Evolutionary conservation across 2,113 vertebrate genomes (phyloP).

Genomic region (Damaliscus lunatus): DNA sequence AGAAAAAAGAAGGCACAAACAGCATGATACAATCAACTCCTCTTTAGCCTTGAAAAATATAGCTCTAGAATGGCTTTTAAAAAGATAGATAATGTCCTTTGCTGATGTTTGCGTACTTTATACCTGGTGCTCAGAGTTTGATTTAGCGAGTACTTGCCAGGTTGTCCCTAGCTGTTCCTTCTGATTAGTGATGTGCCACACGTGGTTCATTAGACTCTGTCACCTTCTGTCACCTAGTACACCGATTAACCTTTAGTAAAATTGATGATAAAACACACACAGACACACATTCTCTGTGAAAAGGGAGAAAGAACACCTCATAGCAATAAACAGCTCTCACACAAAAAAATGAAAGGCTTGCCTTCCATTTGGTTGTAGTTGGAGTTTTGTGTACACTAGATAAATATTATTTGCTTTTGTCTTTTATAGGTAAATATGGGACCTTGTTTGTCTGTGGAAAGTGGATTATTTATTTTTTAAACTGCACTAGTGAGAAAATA

Average conservation of each 20-base stretch:
- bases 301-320: background rate
- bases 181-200: background rate
- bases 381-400: background rate
- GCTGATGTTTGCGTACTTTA: background rate
- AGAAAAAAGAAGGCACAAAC: background rate
- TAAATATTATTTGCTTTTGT: background rate
- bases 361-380: background rate
- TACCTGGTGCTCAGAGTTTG: background rate
- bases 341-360: background rate
- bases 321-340: background rate
- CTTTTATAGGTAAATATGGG: background rate
- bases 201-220: background rate
- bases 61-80: background rate
- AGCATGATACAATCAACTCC: background rate
- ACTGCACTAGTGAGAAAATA: background rate
- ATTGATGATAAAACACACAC: background rate
- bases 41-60: background rate
- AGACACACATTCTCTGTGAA: background rate
- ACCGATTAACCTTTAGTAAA: slow-evolving; percentile 44
- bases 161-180: background rate
- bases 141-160: background rate
- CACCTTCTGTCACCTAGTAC: background rate
- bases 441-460: background rate
- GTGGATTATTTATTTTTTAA: background rate
- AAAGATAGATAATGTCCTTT: background rate